phyloP scores from a whole-genome alignment of 2,797 vertebrate genomes.

The Oryzias sinensis region DNA sequence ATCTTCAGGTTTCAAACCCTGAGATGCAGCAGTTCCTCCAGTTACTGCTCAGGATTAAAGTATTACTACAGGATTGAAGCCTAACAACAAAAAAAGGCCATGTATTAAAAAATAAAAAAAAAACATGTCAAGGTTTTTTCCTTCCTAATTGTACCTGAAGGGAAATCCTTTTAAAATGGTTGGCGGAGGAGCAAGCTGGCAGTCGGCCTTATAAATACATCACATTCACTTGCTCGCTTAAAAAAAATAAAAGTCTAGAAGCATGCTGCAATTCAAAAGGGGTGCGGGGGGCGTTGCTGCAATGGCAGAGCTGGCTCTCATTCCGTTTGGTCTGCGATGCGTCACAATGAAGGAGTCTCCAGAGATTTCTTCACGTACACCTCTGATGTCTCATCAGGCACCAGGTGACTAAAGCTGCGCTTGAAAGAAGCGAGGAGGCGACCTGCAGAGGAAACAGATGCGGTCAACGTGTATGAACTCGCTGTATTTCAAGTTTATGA shows the following conservation, averaged over 20 bases:
- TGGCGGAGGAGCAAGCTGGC: slow-evolving; percentile 71
- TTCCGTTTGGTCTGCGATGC: slow-evolving; percentile 12
- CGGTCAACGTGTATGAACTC: slow-evolving; percentile 3
- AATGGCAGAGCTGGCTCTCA: neutral
- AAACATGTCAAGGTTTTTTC: slow-evolving; percentile 50
- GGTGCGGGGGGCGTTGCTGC: no score
- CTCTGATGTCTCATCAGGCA: slow-evolving; percentile 78
- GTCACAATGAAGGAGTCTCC: slow-evolving; percentile 50
- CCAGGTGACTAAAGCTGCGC: slow-evolving; percentile 79
- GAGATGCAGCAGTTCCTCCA: slow-evolving; percentile 46
- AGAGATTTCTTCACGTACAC: slow-evolving; percentile 82
- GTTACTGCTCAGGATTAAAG: slow-evolving; percentile 62
- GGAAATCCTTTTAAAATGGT: slow-evolving; percentile 80
- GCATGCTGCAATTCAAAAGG: no score
- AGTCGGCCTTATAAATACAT: slow-evolving; percentile 80
- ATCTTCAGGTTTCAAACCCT: slow-evolving; percentile 49
- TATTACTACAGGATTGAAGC: slow-evolving; percentile 37
- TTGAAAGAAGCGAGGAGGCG: slow-evolving; percentile 83
- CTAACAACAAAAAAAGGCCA: slow-evolving; percentile 57
- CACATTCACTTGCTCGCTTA: slow-evolving; percentile 73
- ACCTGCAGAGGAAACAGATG: slow-evolving; percentile 68
- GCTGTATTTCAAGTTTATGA: no score
- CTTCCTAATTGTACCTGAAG: slow-evolving; percentile 80
- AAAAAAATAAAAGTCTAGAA: slow-evolving; percentile 10
- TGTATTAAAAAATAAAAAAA: slow-evolving; percentile 29